Conservation (phyloP, 2,113 vertebrate genomes). For the Catharus bicknelli region DNA sequence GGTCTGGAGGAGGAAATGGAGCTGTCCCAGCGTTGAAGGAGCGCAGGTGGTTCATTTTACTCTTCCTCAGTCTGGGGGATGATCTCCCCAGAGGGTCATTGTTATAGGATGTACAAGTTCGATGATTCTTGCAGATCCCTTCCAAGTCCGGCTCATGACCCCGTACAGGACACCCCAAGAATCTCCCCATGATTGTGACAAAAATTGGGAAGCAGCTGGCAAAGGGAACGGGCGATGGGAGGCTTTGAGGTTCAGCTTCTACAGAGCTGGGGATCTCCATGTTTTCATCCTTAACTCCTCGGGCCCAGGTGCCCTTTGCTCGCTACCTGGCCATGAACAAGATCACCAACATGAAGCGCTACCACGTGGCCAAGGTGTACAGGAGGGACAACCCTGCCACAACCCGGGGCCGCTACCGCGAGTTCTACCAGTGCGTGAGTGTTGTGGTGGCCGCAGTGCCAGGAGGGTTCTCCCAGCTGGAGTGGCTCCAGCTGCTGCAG, state of each 20-base stretch:
- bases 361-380: slow-evolving; percentile 95
- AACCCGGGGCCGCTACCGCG: slow-evolving; percentile 88
- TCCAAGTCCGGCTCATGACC: neutral
- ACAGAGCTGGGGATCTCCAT: accelerated
- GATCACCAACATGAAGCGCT: slow-evolving; percentile 92
- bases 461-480: accelerated
- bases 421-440: slow-evolving; percentile 97
- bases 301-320: slow-evolving; percentile 90
- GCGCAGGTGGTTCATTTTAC: neutral
- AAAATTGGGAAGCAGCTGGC: neutral
- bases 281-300: slow-evolving; percentile 70
- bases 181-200: neutral
- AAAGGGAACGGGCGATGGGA: accelerated
- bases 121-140: too few species aligned
- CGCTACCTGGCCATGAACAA: slow-evolving; percentile 97
- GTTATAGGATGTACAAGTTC: neutral
- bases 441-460: neutral
- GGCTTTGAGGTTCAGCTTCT: neutral
- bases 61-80: neutral
- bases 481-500: neutral
- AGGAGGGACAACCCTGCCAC: slow-evolving; percentile 93
- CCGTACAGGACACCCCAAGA: neutral
- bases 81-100: accelerated
- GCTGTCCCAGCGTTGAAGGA: neutral
- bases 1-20: neutral